Evolutionary conservation across 2,888 invertebrate species (phyloP).

Genomic region (Ceraclea dissimilis): DNA sequence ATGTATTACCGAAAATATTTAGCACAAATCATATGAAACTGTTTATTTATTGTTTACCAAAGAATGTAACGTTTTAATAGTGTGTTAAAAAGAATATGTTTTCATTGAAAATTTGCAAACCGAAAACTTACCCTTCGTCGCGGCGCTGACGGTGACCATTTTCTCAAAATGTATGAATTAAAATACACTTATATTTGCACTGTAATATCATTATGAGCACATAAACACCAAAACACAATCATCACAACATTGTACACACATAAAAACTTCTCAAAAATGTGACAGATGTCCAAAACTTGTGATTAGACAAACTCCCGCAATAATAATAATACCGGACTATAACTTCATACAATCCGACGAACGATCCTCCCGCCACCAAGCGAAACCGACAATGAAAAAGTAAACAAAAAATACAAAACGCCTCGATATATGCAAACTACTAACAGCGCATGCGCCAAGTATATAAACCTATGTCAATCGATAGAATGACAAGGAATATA

Average conservation of each 20-base stretch:
- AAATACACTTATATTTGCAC: constrained; percentile 15
- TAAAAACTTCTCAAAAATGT: constrained; percentile 15
- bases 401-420: neutral
- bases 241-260: constrained; percentile 14
- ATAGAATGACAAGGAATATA: neutral
- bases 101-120: constrained; percentile 14
- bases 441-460: neutral
- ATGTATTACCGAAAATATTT: neutral
- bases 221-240: constrained; percentile 5
- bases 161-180: constrained; percentile 16
- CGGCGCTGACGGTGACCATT: constrained; percentile 23
- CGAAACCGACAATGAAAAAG: constrained; percentile 9
- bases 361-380: neutral
- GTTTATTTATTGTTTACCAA: neutral
- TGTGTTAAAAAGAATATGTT: neutral
- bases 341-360: neutral
- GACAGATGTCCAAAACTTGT: constrained; percentile 14
- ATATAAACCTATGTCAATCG: neutral
- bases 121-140: constrained; percentile 20
- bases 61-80: neutral
- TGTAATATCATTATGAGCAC: constrained; percentile 18
- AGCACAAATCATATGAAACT: neutral
- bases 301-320: constrained; percentile 1
- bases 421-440: neutral
- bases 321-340: no score